These are phyloP conservation scores for Acrocephalus arundinaceus DNA, from an alignment of 2,113 vertebrate genomes.

Conservation along the genomic window DNA sequence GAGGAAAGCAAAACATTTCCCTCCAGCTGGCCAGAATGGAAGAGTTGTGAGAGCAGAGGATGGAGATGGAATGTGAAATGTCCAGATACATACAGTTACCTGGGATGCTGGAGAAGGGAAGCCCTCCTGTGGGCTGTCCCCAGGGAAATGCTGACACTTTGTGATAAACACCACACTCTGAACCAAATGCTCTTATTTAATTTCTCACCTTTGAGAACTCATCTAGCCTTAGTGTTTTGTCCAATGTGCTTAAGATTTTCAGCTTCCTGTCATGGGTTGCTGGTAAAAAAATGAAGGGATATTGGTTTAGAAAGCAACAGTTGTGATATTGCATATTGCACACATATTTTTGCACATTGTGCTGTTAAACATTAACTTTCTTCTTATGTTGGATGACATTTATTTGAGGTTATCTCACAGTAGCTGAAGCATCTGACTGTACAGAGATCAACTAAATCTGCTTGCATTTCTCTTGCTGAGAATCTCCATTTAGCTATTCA, in stretches of 20 bases:
- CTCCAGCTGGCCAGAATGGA: neutral
- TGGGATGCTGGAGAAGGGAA: neutral
- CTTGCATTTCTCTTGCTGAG: neutral
- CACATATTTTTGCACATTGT: neutral
- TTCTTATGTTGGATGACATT: neutral
- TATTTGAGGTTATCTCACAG: neutral
- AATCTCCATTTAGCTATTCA: neutral
- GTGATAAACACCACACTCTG: neutral
- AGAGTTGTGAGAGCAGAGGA: neutral
- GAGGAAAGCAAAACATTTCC: neutral
- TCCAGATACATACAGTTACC: neutral
- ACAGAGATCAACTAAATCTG: neutral
- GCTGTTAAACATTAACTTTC: neutral
- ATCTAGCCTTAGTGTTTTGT: slow-evolving; percentile 31
- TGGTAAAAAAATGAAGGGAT: slow-evolving; percentile 20
- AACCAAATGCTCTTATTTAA: neutral
- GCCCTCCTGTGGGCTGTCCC: neutral
- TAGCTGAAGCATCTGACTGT: neutral
- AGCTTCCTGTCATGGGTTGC: slow-evolving; percentile 31
- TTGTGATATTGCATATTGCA: neutral
- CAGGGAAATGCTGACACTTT: neutral
- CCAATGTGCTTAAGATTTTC: slow-evolving; percentile 38
- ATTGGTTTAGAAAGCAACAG: slow-evolving; percentile 32
- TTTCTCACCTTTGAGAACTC: slow-evolving; percentile 76
- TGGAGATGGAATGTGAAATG: neutral